Evolutionary conservation across 2,888 invertebrate genomes (phyloP).

Genomic region (Panopea generosa): DNA sequence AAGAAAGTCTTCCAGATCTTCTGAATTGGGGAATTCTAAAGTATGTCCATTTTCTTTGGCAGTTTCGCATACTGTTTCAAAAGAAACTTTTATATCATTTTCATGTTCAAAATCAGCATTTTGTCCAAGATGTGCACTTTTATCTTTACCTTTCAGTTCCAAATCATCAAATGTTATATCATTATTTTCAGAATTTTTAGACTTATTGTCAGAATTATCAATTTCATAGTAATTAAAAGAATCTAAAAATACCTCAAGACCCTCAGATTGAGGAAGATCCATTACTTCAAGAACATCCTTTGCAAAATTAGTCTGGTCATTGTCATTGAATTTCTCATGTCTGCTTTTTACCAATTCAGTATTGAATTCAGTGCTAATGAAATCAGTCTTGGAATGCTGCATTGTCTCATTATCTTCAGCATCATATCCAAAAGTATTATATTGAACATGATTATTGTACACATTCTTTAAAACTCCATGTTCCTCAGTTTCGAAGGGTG

Average conservation of each 20-base stretch:
- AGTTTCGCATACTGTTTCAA: neutral
- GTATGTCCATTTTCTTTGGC: neutral
- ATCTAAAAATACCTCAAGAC: slow-evolving; percentile 47
- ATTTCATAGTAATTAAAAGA: slow-evolving; percentile 6
- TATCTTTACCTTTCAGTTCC: too few relatives aligned
- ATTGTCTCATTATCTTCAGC: neutral
- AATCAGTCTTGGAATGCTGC: neutral
- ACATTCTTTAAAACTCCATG: too few relatives aligned
- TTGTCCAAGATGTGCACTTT: neutral
- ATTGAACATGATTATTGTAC: too few relatives aligned
- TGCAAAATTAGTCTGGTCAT: neutral
- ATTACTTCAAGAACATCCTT: neutral
- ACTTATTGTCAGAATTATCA: neutral
- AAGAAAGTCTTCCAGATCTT: neutral
- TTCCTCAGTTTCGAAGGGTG: too few relatives aligned
- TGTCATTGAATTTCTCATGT: neutral
- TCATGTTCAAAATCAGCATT: neutral
- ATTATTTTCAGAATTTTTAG: neutral
- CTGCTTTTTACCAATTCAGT: neutral
- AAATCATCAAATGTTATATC: neutral
- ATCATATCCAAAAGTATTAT: slow-evolving; percentile 16
- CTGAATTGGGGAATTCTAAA: neutral
- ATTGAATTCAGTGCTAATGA: neutral
- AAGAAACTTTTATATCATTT: neutral
- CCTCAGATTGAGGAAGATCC: slow-evolving; percentile 46